Evolutionary conservation across 2,888 invertebrate species (phyloP).

Genomic region (Meiosimyza platycephala): DNA sequence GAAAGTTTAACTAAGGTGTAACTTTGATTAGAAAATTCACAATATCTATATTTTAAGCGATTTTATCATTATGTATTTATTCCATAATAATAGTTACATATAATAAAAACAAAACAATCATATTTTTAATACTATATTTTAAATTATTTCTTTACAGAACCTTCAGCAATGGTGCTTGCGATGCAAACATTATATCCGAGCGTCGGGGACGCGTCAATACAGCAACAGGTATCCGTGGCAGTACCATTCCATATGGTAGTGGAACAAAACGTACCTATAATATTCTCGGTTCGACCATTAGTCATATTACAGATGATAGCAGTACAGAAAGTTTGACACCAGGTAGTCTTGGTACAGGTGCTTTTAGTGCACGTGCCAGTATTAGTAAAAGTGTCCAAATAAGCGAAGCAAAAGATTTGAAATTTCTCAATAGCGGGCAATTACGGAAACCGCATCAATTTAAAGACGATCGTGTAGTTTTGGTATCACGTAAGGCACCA

Average conservation of each 20-base stretch:
- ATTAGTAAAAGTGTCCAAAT: constrained; percentile 62
- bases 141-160: constrained; percentile 62
- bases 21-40: too few species aligned
- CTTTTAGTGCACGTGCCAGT: constrained; percentile 55
- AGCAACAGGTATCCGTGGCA: constrained; percentile 61
- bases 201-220: constrained; percentile 64
- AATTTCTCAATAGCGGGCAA: constrained; percentile 68
- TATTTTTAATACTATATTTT: constrained; percentile 45
- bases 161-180: constrained; percentile 66
- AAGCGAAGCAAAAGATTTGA: constrained; percentile 71
- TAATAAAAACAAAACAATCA: neutral
- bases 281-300: constrained; percentile 60
- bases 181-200: constrained; percentile 55
- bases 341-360: constrained; percentile 56
- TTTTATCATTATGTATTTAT: too few species aligned
- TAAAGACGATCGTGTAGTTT: constrained; percentile 83
- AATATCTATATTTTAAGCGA: too few species aligned
- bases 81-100: too few species aligned
- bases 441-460: constrained; percentile 76
- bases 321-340: constrained; percentile 85
- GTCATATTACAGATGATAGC: constrained; percentile 70
- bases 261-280: constrained; percentile 59
- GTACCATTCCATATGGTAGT: constrained; percentile 41
- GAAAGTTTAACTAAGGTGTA: too few species aligned
- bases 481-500: constrained; percentile 84